Conservation (phyloP, 2,888 invertebrate genomes). For the Cheilosia urbana region DNA sequence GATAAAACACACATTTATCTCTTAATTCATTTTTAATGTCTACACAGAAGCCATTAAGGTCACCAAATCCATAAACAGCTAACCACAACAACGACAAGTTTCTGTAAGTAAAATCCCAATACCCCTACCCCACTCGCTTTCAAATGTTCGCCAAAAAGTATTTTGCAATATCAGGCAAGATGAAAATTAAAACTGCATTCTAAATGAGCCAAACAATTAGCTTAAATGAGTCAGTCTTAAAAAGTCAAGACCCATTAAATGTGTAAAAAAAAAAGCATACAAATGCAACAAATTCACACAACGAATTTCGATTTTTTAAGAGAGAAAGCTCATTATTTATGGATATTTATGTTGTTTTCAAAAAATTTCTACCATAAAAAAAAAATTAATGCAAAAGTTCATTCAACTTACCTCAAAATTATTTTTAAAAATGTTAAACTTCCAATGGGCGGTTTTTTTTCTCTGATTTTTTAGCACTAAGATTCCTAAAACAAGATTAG, state of each 20-base stretch:
- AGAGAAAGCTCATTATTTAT: conserved; percentile 65
- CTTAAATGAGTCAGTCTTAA: conserved; percentile 6
- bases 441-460: conserved; percentile 4
- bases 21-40: conserved; percentile 60
- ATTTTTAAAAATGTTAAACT: not conserved
- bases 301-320: conserved; percentile 7
- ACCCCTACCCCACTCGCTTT: conserved; percentile 3
- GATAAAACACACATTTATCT: not conserved
- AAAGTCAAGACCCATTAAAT: not conserved
- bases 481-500: conserved; percentile 42
- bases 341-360: conserved; percentile 4
- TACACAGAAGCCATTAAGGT: conserved; percentile 51
- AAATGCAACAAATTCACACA: not conserved
- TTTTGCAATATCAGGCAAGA: not conserved
- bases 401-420: conserved; percentile 66
- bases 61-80: conserved; percentile 1
- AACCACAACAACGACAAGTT: not conserved
- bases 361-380: not conserved
- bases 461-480: conserved; percentile 26
- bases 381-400: conserved; percentile 31
- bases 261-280: not conserved
- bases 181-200: not conserved
- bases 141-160: conserved; percentile 1
- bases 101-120: conserved; percentile 8
- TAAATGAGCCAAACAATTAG: conserved; percentile 30